Percentiles rank a stretch among this genome's conserved stretches.
Conservation (phyloP, 2,113 vertebrate genomes). For the Pseudolaguvia tuberculata region DNA sequence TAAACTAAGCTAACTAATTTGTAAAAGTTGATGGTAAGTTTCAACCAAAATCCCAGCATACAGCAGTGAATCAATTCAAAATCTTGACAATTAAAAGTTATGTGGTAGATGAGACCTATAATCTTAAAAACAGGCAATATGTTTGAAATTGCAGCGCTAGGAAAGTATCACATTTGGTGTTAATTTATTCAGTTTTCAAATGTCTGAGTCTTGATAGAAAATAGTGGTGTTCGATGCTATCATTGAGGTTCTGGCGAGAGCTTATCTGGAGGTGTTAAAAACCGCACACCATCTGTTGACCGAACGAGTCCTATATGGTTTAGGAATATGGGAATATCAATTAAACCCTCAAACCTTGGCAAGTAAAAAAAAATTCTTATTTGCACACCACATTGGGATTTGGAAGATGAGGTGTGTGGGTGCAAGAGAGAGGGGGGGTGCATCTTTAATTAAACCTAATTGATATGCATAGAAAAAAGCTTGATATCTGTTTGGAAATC, state of each 20-base stretch:
- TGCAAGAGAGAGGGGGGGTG: slow-evolving; percentile 27
- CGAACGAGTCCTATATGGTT: slow-evolving; percentile 43
- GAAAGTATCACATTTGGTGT: slow-evolving; percentile 33
- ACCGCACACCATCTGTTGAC: slow-evolving; percentile 50
- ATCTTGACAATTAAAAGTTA: too few species aligned
- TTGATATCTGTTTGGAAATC: slow-evolving; percentile 50
- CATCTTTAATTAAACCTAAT: slow-evolving; percentile 55
- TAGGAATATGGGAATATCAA: slow-evolving; percentile 52
- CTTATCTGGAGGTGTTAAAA: slow-evolving; percentile 46
- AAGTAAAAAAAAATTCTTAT: slow-evolving; percentile 31
- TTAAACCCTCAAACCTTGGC: slow-evolving; percentile 40
- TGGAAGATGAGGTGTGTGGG: slow-evolving; percentile 41
- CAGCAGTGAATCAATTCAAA: not conserved
- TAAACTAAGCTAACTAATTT: too few species aligned
- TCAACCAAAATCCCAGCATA: not conserved
- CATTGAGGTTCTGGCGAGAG: slow-evolving; percentile 20
- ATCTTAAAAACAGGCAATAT: not conserved
- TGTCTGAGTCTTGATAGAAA: not conserved
- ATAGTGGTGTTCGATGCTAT: slow-evolving; percentile 13
- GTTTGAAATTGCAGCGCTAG: slow-evolving; percentile 1
- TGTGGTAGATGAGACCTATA: not conserved
- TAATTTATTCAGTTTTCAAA: slow-evolving; percentile 27
- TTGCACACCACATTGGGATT: slow-evolving; percentile 43
- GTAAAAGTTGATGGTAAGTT: not conserved
- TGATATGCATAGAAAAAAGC: slow-evolving; percentile 53